Base-by-base conservation (phyloP, 2,113 vertebrate genomes). In the Apeltes quadracus region DNA sequence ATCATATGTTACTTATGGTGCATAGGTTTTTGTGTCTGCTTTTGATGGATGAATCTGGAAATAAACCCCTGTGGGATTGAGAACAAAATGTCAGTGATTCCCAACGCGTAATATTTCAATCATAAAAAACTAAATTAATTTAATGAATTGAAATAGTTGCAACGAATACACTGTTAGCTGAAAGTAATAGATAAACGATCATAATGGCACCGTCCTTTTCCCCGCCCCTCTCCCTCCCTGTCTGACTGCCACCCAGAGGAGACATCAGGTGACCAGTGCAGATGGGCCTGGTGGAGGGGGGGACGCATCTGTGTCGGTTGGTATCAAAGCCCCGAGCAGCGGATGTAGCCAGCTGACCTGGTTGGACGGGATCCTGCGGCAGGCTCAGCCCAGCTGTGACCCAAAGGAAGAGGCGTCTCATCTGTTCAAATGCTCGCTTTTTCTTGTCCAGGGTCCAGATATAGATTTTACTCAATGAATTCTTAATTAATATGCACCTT, bases 261-360 rank as follows among this genome's bases (percentile, higher is more conserved):
- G 84, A 75, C 76, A 54, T 86, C 88, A 90, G 75, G 75, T 89
- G 87, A 89, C 59, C 7, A 50, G 20, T 75, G 61, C 80, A 84
- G 85, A 84, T 85, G 81, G 89, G 84, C 78, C 56, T 67, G 32
- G 39, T 36, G 20, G 46, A 11, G 38, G 38, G 38, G 38, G 38
- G 38, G 38, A 3, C 2, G 61, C 59, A 78, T 84, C 69, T 50
- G 63, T 73, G 81, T 81, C 84, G 29, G 62, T 46, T 76, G 57
- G 57, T 59, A 78, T 81, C 72, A 63, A 67, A 41, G 51, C 69
- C 23, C 36, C 50, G 73, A 41, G 78, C 29, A 44, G 67, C 63
- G 73, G 41, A 66, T 6, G 5, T 15, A 1, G 72, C 69, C 76
- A 55, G 74, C 75, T 84, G 88, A 87, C 86, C 85, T 75, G 80